Percentiles rank a stretch among this genome's conserved stretches.
phyloP scores from a whole-genome alignment of 2,797 vertebrate species.

The Phalloptychus januarius region DNA sequence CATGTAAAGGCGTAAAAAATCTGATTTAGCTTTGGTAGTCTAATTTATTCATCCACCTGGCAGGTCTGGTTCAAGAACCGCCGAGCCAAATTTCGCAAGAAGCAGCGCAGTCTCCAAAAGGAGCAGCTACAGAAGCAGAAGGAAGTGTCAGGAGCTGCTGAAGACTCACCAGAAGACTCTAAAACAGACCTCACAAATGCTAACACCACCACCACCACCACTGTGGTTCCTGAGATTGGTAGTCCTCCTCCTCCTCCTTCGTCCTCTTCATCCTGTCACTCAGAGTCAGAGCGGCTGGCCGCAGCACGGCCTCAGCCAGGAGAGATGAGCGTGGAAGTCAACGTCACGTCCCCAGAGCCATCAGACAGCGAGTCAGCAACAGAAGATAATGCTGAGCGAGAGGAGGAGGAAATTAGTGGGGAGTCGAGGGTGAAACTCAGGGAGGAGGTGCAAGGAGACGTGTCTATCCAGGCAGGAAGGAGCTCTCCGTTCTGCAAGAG shows the following conservation, averaged over 20 bases:
- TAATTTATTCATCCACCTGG: background rate
- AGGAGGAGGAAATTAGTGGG: constrained; percentile 85
- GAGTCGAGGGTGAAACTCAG: constrained; percentile 83
- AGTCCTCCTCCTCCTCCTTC: constrained; percentile 74
- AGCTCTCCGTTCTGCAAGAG: constrained; percentile 86
- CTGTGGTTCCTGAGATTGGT: constrained; percentile 74
- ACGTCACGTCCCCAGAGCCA: constrained; percentile 92
- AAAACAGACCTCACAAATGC: constrained; percentile 76
- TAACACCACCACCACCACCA: constrained; percentile 8
- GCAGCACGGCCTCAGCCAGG: constrained; percentile 74
- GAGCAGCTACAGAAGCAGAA: constrained; percentile 99
- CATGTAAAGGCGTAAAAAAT: background rate
- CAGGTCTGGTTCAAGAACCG: constrained; percentile 99
- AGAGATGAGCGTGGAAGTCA: constrained; percentile 88
- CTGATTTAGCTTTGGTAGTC: background rate
- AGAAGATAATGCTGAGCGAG: constrained; percentile 90
- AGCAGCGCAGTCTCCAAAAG: constrained; percentile 97
- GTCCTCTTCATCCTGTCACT: constrained; percentile 81
- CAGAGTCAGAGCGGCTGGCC: constrained; percentile 76
- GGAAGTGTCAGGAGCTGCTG: constrained; percentile 79
- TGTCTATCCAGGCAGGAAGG: constrained; percentile 75
- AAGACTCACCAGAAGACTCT: constrained; percentile 81
- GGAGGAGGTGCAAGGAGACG: constrained; percentile 80
- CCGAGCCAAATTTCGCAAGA: constrained; percentile 97
- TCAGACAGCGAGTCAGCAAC: constrained; percentile 92